These are phyloP conservation scores for Ethmia dodecea DNA, from an alignment of 2,888 invertebrate species.

Conservation along the genomic window DNA sequence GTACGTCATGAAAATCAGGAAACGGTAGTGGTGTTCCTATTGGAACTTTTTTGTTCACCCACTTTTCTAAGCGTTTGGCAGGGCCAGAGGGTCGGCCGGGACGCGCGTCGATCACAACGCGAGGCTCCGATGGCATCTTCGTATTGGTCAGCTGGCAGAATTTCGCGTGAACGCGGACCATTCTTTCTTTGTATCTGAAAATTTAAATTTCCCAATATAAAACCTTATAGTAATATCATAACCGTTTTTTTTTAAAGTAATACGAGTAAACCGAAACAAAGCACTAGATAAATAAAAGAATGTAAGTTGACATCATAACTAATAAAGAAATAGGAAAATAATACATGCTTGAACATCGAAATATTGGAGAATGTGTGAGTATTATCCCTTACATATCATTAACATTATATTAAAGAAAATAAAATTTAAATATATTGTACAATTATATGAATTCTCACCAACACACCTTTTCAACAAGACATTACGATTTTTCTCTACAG, in stretches of 20 bases:
- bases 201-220: not conserved
- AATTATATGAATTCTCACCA: slow-evolving; percentile 21
- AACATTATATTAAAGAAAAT: slow-evolving; percentile 9
- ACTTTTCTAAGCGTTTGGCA: slow-evolving; percentile 56
- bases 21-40: slow-evolving; percentile 59
- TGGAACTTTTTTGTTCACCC: slow-evolving; percentile 62
- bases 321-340: no score
- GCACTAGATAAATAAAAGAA: slow-evolving; percentile 29
- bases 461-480: slow-evolving; percentile 30
- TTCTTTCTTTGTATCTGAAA: slow-evolving; percentile 65
- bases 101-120: slow-evolving; percentile 48
- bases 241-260: no score
- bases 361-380: no score
- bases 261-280: slow-evolving; percentile 1
- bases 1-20: slow-evolving; percentile 77
- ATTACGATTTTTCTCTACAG: slow-evolving; percentile 23
- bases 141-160: slow-evolving; percentile 80
- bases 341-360: no score
- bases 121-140: slow-evolving; percentile 64
- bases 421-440: slow-evolving; percentile 9
- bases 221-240: not conserved
- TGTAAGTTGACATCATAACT: no score
- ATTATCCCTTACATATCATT: no score
- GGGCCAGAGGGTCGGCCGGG: slow-evolving; percentile 56
- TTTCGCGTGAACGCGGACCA: slow-evolving; percentile 73